A percentile compares a stretch with the other conserved stretches of the same genome.
Conservation (phyloP, 2,113 vertebrate genomes). For the Pachycephala philippinensis region DNA sequence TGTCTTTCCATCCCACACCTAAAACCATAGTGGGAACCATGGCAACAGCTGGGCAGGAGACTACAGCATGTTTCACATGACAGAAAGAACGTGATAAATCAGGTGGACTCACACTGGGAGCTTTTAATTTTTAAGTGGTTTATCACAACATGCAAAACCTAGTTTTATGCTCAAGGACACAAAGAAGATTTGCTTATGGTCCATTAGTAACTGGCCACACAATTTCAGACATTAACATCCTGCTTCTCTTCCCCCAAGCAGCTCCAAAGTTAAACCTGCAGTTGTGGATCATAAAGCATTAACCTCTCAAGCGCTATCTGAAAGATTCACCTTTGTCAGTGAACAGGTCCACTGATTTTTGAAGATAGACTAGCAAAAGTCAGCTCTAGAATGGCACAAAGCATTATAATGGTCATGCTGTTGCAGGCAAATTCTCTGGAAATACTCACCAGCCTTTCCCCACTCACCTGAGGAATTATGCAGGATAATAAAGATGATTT, state of each 20-base stretch:
- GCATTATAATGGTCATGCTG: not conserved
- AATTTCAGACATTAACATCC: not conserved
- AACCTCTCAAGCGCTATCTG: not conserved
- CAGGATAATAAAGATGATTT: not conserved
- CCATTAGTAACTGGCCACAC: not conserved
- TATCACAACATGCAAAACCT: not conserved
- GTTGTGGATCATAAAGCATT: not conserved
- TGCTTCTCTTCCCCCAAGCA: not conserved
- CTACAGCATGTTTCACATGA: not conserved
- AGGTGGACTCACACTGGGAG: not conserved
- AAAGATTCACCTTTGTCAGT: not conserved
- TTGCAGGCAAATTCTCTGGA: not conserved
- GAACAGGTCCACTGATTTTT: not conserved
- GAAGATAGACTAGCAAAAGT: not conserved
- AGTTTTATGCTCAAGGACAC: not conserved
- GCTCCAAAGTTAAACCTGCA: not conserved
- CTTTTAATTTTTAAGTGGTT: not conserved
- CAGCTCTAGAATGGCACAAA: not conserved
- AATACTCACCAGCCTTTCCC: not conserved
- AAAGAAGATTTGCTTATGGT: not conserved
- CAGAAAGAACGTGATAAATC: not conserved
- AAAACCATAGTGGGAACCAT: not conserved
- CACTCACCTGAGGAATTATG: not conserved
- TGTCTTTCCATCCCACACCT: not conserved
- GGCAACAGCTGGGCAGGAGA: not conserved